phyloP scores from a whole-genome alignment of 2,888 invertebrate species.

The Cosmia pyralina region DNA sequence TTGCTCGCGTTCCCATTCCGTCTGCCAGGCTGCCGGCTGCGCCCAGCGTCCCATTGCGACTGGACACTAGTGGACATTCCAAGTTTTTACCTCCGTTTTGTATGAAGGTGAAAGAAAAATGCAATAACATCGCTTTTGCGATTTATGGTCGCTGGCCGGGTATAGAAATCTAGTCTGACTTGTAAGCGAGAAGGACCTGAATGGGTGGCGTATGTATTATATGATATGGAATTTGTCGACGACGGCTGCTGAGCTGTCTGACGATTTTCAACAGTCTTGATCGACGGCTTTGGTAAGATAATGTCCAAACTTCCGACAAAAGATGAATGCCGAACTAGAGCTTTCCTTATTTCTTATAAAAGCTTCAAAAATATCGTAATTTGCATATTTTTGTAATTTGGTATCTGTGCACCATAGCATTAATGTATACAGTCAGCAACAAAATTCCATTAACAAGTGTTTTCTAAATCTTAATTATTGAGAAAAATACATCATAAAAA shows the following conservation, averaged over 20 bases:
- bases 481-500: too few species aligned
- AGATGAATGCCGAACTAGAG: not conserved
- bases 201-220: too few species aligned
- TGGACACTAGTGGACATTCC: conserved; percentile 15
- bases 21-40: conserved; percentile 45
- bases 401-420: not conserved
- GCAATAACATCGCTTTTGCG: conserved; percentile 25
- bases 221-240: not conserved
- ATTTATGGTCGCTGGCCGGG: conserved; percentile 23
- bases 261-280: conserved; percentile 13
- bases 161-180: conserved; percentile 23
- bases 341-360: not conserved
- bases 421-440: too few species aligned
- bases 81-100: conserved; percentile 43
- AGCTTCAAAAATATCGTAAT: not conserved
- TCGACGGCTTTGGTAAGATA: not conserved
- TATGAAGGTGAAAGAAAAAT: conserved; percentile 31
- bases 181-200: conserved; percentile 10
- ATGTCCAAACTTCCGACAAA: not conserved
- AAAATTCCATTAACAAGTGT: too few species aligned
- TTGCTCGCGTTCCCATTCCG: conserved; percentile 74
- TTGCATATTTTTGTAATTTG: not conserved
- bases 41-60: conserved; percentile 47
- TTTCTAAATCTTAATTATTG: too few species aligned
- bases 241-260: not conserved